Percentiles rank a stretch among this genome's conserved stretches.
These are phyloP conservation scores for Penaeus monodon DNA, from an alignment of 2,888 invertebrate species.

Conservation along the genomic window DNA sequence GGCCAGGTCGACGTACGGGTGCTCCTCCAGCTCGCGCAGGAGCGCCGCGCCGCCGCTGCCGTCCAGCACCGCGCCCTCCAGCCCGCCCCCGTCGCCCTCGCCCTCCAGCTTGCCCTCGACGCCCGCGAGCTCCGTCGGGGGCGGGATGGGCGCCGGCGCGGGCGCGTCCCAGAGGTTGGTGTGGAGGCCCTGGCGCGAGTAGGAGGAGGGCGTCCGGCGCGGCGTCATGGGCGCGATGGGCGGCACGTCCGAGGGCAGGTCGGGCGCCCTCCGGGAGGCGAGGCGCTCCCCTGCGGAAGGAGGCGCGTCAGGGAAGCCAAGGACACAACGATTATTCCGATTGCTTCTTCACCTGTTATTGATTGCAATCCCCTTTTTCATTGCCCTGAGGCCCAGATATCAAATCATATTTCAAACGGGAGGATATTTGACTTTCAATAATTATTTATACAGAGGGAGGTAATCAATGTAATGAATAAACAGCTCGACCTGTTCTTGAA, in stretches of 20 bases:
- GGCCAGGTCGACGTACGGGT: slow-evolving; percentile 77
- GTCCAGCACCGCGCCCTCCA: slow-evolving; percentile 26
- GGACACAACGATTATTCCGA: no score
- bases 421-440: no score
- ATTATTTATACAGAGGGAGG: no score
- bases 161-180: slow-evolving; percentile 58
- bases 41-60: slow-evolving; percentile 26
- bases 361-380: no score
- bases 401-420: no score
- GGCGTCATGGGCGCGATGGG: slow-evolving; percentile 70
- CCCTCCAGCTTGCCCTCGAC: slow-evolving; percentile 40
- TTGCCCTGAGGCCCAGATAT: no score
- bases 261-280: slow-evolving; percentile 43
- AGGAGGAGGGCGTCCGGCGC: slow-evolving; percentile 66
- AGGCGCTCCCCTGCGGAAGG: slow-evolving; percentile 38
- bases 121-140: slow-evolving; percentile 42
- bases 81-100: slow-evolving; percentile 2
- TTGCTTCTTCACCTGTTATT: no score
- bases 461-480: no score
- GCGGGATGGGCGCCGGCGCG: slow-evolving; percentile 28
- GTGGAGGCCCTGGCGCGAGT: slow-evolving; percentile 66
- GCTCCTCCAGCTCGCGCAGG: slow-evolving; percentile 73
- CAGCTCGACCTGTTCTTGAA: no score
- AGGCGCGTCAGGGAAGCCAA: no score
- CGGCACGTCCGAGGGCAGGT: slow-evolving; percentile 60